phyloP scores from a whole-genome alignment of 2,113 vertebrate genomes.

The Neolamprologus modestus region DNA sequence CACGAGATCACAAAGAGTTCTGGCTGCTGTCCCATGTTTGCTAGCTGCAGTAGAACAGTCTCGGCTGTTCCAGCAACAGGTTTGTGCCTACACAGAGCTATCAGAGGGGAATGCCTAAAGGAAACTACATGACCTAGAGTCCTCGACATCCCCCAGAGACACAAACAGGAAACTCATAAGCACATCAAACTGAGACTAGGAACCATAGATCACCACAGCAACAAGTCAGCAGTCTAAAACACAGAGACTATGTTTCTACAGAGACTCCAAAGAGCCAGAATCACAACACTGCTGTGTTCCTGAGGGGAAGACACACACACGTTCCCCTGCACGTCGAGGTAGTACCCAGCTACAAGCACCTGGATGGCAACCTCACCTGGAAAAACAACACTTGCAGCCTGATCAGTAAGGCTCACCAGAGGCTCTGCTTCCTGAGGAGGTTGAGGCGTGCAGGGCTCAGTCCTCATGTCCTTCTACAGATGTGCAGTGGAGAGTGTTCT shows the following conservation, averaged over 20 bases:
- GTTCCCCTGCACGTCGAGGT: accelerated
- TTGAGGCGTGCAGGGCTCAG: too few relatives aligned
- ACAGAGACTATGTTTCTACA: not conserved
- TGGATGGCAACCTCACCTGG: not conserved
- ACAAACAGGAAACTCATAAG: not conserved
- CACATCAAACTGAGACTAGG: not conserved
- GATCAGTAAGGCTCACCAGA: not conserved
- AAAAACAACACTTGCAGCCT: not conserved
- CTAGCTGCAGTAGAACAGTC: not conserved
- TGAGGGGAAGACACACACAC: not conserved
- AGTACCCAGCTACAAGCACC: not conserved
- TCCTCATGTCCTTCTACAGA: too few relatives aligned
- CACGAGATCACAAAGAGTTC: not conserved
- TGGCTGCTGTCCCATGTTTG: not conserved
- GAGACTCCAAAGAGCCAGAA: not conserved
- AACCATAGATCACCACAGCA: not conserved
- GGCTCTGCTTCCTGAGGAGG: not conserved
- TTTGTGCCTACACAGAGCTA: not conserved
- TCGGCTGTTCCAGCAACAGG: not conserved
- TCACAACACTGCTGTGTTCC: not conserved
- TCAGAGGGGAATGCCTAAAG: not conserved
- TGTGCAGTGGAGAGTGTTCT: not conserved
- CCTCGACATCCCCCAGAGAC: not conserved
- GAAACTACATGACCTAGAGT: not conserved
- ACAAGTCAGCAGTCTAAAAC: not conserved